A percentile compares a stretch with the other conserved stretches of the same genome.
Evolutionary conservation across 2,888 invertebrate genomes (phyloP).

Genomic region (Anorthoa munda): DNA sequence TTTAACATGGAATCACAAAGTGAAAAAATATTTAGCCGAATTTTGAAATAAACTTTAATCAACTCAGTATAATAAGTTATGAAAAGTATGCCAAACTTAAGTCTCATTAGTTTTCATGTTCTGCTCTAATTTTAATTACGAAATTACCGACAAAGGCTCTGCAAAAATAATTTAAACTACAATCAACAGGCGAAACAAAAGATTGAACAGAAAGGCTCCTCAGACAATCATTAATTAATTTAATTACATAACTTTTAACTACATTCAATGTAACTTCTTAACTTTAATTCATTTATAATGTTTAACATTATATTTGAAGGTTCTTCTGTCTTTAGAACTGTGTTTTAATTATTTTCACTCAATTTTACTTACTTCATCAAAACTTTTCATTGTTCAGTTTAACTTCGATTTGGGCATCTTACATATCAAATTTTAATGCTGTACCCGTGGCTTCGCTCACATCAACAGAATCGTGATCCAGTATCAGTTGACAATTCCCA

Average conservation of each 20-base stretch:
- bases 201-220: conserved; percentile 20
- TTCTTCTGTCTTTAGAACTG: background rate
- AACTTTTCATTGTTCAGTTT: conserved; percentile 2
- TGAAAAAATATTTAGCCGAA: too few relatives aligned
- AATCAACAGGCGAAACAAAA: conserved; percentile 51
- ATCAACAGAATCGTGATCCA: too few relatives aligned
- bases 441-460: too few relatives aligned
- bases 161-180: conserved; percentile 52
- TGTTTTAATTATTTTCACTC: conserved; percentile 20
- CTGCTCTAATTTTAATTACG: conserved; percentile 9
- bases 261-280: conserved; percentile 38
- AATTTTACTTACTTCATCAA: background rate
- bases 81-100: conserved; percentile 1
- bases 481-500: too few relatives aligned
- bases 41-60: background rate
- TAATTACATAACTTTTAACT: conserved; percentile 53
- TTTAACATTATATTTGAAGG: conserved; percentile 26
- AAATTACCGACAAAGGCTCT: conserved; percentile 19
- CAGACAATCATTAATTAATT: conserved; percentile 44
- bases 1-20: too few relatives aligned
- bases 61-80: background rate
- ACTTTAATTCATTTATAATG: conserved; percentile 30
- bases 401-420: background rate
- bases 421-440: too few relatives aligned
- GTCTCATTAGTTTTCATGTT: conserved; percentile 6